phyloP scores from a whole-genome alignment of 2,888 invertebrate species.

The Gisinianus flammeolus region DNA sequence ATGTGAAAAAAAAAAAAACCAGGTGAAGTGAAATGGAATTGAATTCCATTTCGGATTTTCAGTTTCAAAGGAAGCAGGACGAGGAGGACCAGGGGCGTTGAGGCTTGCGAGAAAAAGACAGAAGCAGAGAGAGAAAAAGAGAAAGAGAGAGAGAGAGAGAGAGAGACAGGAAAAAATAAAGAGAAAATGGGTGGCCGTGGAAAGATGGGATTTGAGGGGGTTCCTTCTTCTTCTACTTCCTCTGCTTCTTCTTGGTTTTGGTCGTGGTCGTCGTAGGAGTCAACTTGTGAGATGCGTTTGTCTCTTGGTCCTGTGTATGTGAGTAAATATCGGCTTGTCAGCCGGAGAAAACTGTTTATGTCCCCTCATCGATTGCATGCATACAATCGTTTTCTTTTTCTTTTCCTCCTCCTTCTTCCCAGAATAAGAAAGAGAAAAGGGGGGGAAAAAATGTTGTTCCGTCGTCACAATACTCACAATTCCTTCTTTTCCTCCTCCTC shows the following conservation, averaged over 20 bases:
- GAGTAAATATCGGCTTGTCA: conserved; percentile 26
- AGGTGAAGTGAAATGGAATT: conserved; percentile 30
- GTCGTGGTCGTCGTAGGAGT: no score
- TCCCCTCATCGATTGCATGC: conserved; percentile 6
- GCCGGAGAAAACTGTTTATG: conserved; percentile 24
- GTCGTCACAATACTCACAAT: neutral
- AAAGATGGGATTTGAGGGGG: conserved; percentile 24
- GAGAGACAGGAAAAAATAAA: conserved; percentile 4
- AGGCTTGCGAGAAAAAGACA: conserved; percentile 5
- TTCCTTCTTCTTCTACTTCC: no score
- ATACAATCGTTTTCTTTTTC: neutral
- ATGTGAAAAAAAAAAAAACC: neutral
- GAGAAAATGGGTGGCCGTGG: conserved; percentile 24
- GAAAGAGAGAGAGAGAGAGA: conserved; percentile 11
- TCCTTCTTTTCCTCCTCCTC: neutral
- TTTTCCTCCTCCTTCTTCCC: no score
- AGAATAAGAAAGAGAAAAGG: no score
- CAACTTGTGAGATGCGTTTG: conserved; percentile 29
- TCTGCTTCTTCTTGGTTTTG: no score
- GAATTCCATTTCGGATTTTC: conserved; percentile 23
- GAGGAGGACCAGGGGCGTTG: conserved; percentile 25
- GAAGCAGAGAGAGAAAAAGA: neutral
- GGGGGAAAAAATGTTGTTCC: neutral
- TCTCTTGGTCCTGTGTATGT: conserved; percentile 27
- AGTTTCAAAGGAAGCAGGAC: conserved; percentile 6